Evolutionary conservation across 2,888 invertebrate genomes (phyloP).

Genomic region (Muschampia plurimacula): DNA sequence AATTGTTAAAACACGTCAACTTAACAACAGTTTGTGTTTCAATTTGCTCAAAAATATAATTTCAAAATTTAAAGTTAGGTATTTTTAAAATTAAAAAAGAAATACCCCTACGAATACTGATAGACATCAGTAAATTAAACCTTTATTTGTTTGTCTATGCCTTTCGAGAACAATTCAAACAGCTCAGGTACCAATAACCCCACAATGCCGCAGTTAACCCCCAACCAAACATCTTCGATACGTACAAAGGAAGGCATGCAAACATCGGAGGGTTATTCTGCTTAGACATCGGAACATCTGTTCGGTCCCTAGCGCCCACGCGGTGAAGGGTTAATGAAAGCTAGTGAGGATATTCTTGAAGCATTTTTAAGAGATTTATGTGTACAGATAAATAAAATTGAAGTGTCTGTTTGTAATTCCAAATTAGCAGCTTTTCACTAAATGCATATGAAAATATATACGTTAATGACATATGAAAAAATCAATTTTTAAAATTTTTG

Average conservation of each 20-base stretch:
- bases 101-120: neutral
- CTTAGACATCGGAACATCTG: slow-evolving; percentile 72
- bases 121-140: slow-evolving; percentile 7
- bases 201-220: slow-evolving; percentile 30
- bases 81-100: no score
- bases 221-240: slow-evolving; percentile 36
- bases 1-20: no score
- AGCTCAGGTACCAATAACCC: slow-evolving; percentile 33
- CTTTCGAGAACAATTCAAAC: slow-evolving; percentile 32
- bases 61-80: no score
- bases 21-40: no score
- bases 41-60: no score
- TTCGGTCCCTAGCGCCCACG: slow-evolving; percentile 61
- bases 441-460: no score
- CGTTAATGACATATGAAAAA: no score
- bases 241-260: slow-evolving; percentile 50
- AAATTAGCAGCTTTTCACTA: no score
- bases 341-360: slow-evolving; percentile 54
- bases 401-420: no score
- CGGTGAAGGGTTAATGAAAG: slow-evolving; percentile 61
- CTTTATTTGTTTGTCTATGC: slow-evolving; percentile 19
- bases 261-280: slow-evolving; percentile 57
- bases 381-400: no score
- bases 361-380: neutral
- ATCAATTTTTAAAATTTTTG: no score